Evolutionary conservation across 2,113 vertebrate genomes (phyloP).

Genomic region (Gobius niger): DNA sequence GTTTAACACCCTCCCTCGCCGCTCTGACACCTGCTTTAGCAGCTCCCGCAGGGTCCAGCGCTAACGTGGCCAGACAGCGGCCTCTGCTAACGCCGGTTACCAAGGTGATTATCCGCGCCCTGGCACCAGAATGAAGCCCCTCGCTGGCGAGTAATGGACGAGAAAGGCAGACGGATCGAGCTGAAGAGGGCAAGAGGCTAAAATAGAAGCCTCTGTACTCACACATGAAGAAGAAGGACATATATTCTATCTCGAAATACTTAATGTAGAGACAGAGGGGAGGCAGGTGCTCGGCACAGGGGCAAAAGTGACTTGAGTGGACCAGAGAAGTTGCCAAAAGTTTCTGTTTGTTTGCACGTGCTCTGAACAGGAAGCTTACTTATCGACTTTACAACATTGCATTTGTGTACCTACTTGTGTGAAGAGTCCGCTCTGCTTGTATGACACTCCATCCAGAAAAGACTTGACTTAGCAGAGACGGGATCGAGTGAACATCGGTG

Average conservation of each 20-base stretch:
- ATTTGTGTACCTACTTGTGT: too few relatives aligned
- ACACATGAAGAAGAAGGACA: slow-evolving; percentile 43
- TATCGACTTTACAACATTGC: neutral
- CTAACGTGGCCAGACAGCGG: slow-evolving; percentile 60
- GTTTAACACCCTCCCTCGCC: slow-evolving; percentile 60
- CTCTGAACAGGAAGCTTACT: slow-evolving; percentile 31
- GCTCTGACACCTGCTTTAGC: slow-evolving; percentile 64
- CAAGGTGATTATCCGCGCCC: slow-evolving; percentile 68
- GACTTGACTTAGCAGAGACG: neutral
- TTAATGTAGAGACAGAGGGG: slow-evolving; percentile 45
- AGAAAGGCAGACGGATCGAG: slow-evolving; percentile 51
- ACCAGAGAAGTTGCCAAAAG: slow-evolving; percentile 34
- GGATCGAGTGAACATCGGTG: neutral
- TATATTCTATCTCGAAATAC: slow-evolving; percentile 44
- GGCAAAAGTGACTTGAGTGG: slow-evolving; percentile 36
- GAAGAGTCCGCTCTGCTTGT: neutral
- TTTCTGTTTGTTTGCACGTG: slow-evolving; percentile 42
- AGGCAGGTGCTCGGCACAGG: slow-evolving; percentile 32
- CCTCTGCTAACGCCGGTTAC: slow-evolving; percentile 61
- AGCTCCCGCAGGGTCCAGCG: slow-evolving; percentile 41
- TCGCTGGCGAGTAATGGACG: slow-evolving; percentile 58
- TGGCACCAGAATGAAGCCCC: slow-evolving; percentile 37
- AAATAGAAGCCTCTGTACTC: slow-evolving; percentile 60
- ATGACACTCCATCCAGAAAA: neutral
- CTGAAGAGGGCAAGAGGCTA: slow-evolving; percentile 66